A percentile compares a stretch with the other conserved stretches of the same genome.
Conservation (phyloP, 2,797 vertebrate species). For the Pseudochromis fuscus region DNA sequence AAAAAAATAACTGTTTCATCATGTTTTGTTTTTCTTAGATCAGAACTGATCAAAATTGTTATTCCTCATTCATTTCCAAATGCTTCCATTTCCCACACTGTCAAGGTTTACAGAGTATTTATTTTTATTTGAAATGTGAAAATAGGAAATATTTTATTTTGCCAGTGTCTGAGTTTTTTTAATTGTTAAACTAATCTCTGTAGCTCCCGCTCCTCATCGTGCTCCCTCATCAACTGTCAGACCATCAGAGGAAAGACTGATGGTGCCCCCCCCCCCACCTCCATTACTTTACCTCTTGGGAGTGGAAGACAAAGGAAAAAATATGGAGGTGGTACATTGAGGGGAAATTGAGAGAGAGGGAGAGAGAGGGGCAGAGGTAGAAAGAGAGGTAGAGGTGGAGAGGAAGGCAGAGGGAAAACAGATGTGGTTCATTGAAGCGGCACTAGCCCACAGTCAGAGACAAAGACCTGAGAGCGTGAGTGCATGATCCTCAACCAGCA, state of each 20-base stretch:
- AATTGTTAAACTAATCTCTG: background rate
- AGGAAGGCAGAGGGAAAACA: conserved; percentile 54
- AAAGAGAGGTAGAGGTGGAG: conserved; percentile 36
- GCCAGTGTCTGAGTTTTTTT: conserved; percentile 12
- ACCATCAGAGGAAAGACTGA: conserved; percentile 39
- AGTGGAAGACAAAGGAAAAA: conserved; percentile 75
- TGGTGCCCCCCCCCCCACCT: conserved; percentile 24
- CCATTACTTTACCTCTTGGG: conserved; percentile 59
- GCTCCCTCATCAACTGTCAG: conserved; percentile 6
- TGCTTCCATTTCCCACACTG: background rate
- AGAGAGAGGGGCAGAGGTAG: background rate
- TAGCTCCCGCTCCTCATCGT: conserved; percentile 26
- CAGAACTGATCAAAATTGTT: background rate
- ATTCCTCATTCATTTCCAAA: conserved; percentile 11
- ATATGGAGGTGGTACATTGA: conserved; percentile 70
- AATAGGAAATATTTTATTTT: background rate
- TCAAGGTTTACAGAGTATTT: background rate
- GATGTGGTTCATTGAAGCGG: conserved; percentile 78
- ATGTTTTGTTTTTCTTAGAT: conserved; percentile 2
- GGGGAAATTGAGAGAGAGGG: conserved; percentile 58
- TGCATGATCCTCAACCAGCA: conserved; percentile 71
- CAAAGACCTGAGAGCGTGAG: conserved; percentile 75
- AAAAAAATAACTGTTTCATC: background rate
- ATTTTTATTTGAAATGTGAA: background rate
- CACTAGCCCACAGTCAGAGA: conserved; percentile 74